Base-by-base conservation (phyloP, 2,888 invertebrate genomes). In the Standfussiana lucernea region DNA sequence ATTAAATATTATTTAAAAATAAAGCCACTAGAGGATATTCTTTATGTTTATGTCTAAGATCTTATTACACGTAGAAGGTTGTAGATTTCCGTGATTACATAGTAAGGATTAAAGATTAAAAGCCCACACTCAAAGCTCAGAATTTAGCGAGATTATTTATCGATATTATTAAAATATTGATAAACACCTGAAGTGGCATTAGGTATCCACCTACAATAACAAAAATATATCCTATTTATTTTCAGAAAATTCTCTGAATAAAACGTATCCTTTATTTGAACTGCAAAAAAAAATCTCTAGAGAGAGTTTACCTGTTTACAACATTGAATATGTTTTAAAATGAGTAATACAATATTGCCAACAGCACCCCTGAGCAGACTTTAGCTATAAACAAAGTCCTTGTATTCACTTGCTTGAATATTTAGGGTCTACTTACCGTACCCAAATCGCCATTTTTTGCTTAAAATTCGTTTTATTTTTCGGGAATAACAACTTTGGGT, bases 371-470 rank as follows among this genome's bases (percentile, higher is more conserved):
- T 8, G 81, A 77, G 79, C 24, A 66, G 76, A 70, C 79, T 75
- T 56, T 70, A 28, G 72, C 67, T 72, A 85, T 88, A 88, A 85
- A 84, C 80, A 82, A 81, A 75, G 69, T 71, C 82, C 74, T 81
- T 70, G 66, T 80, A 73, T 84, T 79, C 77, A 77, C 75, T 81
- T 84, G 69, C 64, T 87, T 87, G 80, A 87, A 86, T 87, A 87
- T 87, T 87, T 83, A 80, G 62, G 74, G 61, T 45, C 77, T 81
- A 75, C 61, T 86, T 83, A 75, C 83, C 15, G 73, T 75, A 64
- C 74, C 72, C 61, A 70, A 79, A 85, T 75, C 45, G 72, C 50
- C 15, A 50, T 40, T 40, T 64, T 73, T 59, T 47, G 50, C 47
- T 53, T 70, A 73, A 76, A 72, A 75, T 73, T 42, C 42, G 64